A percentile compares a stretch with the other conserved stretches of the same genome.
These are phyloP conservation scores for Enteromius afrohamiltoni DNA, from an alignment of 2,797 vertebrate genomes.

Conservation along the genomic window DNA sequence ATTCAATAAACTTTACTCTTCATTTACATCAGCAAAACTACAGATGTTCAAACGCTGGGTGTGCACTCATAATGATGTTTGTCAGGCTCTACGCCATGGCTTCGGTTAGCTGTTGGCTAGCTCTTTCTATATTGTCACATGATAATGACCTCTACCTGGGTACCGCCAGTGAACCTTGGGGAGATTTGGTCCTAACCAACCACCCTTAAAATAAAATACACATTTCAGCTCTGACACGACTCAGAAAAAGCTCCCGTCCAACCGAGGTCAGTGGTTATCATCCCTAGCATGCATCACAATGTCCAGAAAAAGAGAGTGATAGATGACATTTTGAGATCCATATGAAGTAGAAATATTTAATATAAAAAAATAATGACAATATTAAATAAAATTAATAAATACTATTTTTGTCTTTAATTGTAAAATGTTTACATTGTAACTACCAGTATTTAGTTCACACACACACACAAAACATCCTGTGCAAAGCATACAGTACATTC, in stretches of 20 bases:
- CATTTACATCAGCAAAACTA: conserved; percentile 45
- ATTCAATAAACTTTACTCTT: conserved; percentile 43
- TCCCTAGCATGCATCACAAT: background rate
- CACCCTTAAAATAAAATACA: conserved; percentile 35
- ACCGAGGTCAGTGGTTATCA: conserved; percentile 7
- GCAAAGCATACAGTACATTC: too few species aligned
- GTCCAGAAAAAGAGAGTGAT: background rate
- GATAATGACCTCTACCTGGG: conserved; percentile 36
- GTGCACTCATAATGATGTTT: conserved; percentile 16
- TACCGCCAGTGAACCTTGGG: conserved; percentile 31
- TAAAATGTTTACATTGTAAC: background rate
- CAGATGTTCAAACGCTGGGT: conserved; percentile 54
- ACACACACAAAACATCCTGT: too few species aligned
- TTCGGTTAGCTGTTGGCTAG: conserved; percentile 16
- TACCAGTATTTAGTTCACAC: background rate
- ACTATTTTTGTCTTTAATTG: background rate
- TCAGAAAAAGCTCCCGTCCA: background rate
- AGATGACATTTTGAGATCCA: background rate
- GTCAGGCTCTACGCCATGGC: background rate
- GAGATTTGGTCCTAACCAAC: conserved; percentile 34
- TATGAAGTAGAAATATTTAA: background rate
- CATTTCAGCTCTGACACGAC: background rate
- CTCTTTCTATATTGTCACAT: background rate
- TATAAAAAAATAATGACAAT: too few species aligned
- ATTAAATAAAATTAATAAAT: too few species aligned